phyloP scores from a whole-genome alignment of 2,113 vertebrate species.

The Motacilla tschutschensis region DNA sequence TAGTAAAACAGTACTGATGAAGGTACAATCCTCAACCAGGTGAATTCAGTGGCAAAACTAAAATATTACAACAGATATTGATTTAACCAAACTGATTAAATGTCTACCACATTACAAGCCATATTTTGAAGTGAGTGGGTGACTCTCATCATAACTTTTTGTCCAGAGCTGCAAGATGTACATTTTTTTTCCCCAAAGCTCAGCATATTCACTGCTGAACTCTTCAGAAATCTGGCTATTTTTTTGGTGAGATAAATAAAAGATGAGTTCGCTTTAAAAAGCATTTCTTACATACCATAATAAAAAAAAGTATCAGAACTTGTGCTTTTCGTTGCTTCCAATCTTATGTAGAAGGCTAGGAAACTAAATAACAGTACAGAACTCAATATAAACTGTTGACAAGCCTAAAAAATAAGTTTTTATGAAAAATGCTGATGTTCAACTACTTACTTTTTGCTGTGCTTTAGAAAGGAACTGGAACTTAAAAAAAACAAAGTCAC shows the following conservation, averaged over 20 bases:
- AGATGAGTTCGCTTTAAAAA: neutral
- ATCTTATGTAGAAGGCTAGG: neutral
- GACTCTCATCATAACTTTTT: neutral
- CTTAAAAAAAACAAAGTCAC: neutral
- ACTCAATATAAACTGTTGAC: neutral
- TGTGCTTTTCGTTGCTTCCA: neutral
- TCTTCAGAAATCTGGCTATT: constrained; percentile 3
- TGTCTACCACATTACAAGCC: neutral
- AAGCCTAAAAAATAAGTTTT: neutral
- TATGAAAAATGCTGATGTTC: neutral
- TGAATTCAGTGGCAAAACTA: neutral
- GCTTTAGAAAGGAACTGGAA: neutral
- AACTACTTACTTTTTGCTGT: neutral
- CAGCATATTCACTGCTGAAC: neutral
- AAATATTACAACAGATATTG: neutral
- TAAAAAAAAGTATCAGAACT: neutral
- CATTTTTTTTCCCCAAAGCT: neutral
- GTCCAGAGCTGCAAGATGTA: neutral
- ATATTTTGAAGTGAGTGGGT: neutral
- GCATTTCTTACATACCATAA: neutral
- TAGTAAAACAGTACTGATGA: neutral
- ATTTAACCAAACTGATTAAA: neutral
- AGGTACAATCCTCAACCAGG: neutral
- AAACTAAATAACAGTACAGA: neutral
- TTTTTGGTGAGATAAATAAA: constrained; percentile 3